Conservation (phyloP, 2,888 invertebrate genomes). For the Sericinus montela region DNA sequence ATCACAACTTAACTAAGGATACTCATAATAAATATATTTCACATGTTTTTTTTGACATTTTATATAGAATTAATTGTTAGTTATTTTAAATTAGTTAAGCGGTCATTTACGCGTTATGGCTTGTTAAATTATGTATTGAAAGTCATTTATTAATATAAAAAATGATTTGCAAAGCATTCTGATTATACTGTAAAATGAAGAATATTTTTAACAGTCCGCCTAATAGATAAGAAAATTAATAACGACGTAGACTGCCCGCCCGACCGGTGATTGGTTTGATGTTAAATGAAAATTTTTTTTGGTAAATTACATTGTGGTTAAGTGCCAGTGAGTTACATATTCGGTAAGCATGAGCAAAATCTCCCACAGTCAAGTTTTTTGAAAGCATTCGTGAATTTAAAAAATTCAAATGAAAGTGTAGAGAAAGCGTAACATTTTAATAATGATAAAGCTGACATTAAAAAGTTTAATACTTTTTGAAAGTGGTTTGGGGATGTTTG, state of each 20-base stretch:
- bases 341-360: background rate
- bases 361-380: conserved; percentile 14
- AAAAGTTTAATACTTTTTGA: too few relatives aligned
- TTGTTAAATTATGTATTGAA: background rate
- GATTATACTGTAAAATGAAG: too few relatives aligned
- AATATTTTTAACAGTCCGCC: too few relatives aligned
- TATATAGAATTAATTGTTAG: too few relatives aligned
- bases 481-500: too few relatives aligned
- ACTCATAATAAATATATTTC: background rate
- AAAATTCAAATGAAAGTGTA: conserved; percentile 21
- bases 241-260: too few relatives aligned
- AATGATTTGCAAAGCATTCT: background rate
- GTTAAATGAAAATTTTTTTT: too few relatives aligned
- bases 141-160: background rate
- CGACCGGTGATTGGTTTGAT: too few relatives aligned
- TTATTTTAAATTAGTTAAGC: background rate
- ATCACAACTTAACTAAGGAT: conserved; percentile 32
- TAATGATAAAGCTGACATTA: conserved; percentile 27
- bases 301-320: too few relatives aligned
- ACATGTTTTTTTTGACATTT: background rate
- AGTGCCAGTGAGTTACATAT: background rate
- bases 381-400: conserved; percentile 15
- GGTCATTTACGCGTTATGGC: background rate
- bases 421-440: conserved; percentile 57
- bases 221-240: too few relatives aligned